Base-by-base conservation (phyloP, 2,113 vertebrate species). In the Tupaia chinensis region DNA sequence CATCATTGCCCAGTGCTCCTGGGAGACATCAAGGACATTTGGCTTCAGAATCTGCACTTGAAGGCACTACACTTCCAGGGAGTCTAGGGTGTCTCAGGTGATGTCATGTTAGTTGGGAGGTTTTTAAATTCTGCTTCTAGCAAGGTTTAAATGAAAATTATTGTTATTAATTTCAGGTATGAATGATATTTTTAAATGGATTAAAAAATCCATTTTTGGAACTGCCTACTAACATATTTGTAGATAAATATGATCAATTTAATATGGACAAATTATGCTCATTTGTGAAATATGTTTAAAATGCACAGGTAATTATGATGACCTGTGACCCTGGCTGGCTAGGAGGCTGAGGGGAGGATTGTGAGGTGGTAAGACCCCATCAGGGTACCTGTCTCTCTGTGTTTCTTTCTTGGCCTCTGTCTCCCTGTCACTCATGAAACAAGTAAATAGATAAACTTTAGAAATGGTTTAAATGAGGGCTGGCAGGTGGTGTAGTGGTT, bases 121-220 rank as follows among this genome's bases (percentile, higher is more conserved):
- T 86, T 82, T 78, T 76, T 29, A 9, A 82, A 76, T 91, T 81
- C 25, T 70, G 81, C 54, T 76, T 19, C 20, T 89, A 69, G 54
- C 19, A 25, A 34, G 14, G 72, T 92, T 65, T 73, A 89, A 61
- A 32, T 78, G 66, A 58, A 84, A 83, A 73, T 44, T 20, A 69
- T 69, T 56, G 58, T 69, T 34, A 87, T 29, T 63, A 82, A 63
- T 80, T 93, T 84, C 84, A 83, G 44, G 15, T 78, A 27, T 44
- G 17, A 53, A 54, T 54, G 20, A 16, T 56, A 53, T 87, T 82
- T 96, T 84, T 56, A 93, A 83, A 81, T 81, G 54, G 78, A 95
- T 54, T 54, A 27, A 44, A 44, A 44, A 44, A 44, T 44, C 44
- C 44, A 44, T 44, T 44, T 44, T 44, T 4, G 44, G 44, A 94